A percentile compares a stretch with the other conserved stretches of the same genome.
phyloP scores from a whole-genome alignment of 2,797 vertebrate genomes.

The Oceanodroma leucorhoa region DNA sequence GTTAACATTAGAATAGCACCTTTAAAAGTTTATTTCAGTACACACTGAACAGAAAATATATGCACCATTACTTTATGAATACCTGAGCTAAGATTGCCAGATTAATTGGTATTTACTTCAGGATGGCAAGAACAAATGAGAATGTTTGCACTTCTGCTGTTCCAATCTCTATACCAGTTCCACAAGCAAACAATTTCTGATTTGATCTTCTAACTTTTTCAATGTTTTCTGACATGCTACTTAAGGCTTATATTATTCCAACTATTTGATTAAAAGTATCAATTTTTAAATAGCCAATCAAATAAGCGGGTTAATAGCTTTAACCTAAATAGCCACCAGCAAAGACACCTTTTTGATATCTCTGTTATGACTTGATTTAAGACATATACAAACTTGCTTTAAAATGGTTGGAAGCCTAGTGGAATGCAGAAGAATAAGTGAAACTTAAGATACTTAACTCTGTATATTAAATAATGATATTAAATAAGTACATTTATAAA shows the following conservation, averaged over 20 bases:
- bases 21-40: neutral
- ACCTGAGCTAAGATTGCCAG: neutral
- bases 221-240: neutral
- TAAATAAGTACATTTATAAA: neutral
- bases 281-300: neutral
- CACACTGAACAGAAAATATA: neutral
- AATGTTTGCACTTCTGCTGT: neutral
- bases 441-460: neutral
- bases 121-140: neutral
- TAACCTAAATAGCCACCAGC: neutral
- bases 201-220: neutral
- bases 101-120: neutral
- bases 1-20: neutral
- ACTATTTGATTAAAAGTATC: neutral
- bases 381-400: neutral
- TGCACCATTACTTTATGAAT: neutral
- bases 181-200: neutral
- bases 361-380: neutral
- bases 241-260: neutral
- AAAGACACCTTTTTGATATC: neutral
- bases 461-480: neutral
- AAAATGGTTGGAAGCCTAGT: neutral
- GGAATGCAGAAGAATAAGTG: neutral
- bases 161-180: neutral
- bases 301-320: neutral